Evolutionary conservation across 2,113 vertebrate genomes (phyloP).

Genomic region (Synchiropus splendidus): DNA sequence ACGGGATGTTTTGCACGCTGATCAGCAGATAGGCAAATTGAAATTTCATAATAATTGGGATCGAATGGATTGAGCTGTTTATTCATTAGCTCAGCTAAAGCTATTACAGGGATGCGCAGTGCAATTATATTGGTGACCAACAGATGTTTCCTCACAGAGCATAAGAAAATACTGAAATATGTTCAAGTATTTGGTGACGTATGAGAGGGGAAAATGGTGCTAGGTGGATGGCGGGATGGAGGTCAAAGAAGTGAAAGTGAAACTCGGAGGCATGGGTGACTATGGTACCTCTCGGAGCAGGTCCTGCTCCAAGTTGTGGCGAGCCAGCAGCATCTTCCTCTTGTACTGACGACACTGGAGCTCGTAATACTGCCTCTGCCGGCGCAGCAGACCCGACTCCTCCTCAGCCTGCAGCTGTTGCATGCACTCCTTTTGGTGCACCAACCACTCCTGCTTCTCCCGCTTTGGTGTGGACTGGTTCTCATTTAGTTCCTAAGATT

Average conservation of each 20-base stretch:
- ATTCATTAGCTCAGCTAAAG: too few relatives aligned
- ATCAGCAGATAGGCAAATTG: too few relatives aligned
- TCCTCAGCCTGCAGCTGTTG: slow-evolving; percentile 85
- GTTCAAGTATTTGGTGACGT: too few relatives aligned
- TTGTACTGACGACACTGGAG: slow-evolving; percentile 85
- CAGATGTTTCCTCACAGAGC: neutral
- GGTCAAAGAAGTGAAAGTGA: neutral
- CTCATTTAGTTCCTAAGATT: slow-evolving; percentile 78
- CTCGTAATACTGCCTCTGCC: slow-evolving; percentile 85
- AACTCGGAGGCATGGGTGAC: neutral
- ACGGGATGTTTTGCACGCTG: too few relatives aligned
- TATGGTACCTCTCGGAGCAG: slow-evolving; percentile 78
- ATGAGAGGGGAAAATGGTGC: too few relatives aligned
- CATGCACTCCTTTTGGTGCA: slow-evolving; percentile 84
- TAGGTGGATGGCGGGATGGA: too few relatives aligned
- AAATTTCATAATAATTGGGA: too few relatives aligned
- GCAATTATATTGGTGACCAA: neutral
- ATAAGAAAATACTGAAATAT: too few relatives aligned
- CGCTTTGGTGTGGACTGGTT: slow-evolving; percentile 87
- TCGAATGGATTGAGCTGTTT: too few relatives aligned
- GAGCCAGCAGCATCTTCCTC: slow-evolving; percentile 81
- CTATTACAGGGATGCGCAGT: neutral
- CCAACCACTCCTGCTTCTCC: slow-evolving; percentile 87
- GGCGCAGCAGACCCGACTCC: slow-evolving; percentile 75
- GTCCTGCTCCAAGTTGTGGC: slow-evolving; percentile 85